Base-by-base conservation (phyloP, 2,888 invertebrate genomes). In the Plemyria rubiginata region DNA sequence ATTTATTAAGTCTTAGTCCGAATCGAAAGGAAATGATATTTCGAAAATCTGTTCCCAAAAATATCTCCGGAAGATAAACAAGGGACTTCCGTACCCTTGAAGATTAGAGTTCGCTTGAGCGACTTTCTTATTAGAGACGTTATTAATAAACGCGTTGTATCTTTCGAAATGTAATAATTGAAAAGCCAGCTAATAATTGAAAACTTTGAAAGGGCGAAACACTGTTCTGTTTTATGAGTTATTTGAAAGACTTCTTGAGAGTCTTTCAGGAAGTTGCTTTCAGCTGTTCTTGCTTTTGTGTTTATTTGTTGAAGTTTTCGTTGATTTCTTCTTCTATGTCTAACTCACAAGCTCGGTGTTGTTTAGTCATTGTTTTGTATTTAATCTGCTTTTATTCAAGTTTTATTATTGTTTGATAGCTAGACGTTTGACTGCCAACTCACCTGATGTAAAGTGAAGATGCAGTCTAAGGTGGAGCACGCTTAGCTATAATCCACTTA, bases 11-110 rank as follows among this genome's bases (percentile, higher is more conserved):
- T 45, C 16, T 45, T 1, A 45, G 16, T 2, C 16, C 11, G 45
- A 45, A 16, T 45, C 16, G 9, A 16, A 45, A 16, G 45, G 45
- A 45, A 45, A 45, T 45, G 16, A 16, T 45, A 9, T 50, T 36
- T 36, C 32, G 36, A 32, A 45, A 45, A 45, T 45, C 11, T 16
- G 7, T 54, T 16, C 6, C 45, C 11, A 54, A 16, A 46, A 43
- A 32, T 15, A 45, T 45, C 45, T 45, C 6, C 29, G 29, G 45
- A 46, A 45, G 43, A 56, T 60, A 62, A 59, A 56, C 32, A 48
- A 36, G 45, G 46, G 12, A 32, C 36, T 54, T 54, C 54, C 32
- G 54, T 54, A 15, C 28, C 41, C 29, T 29, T 54, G 16, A 45
- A 16, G 45, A 45, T 45, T 45, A 16, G 45, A 16, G 45, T 16